Evolutionary conservation across 2,113 vertebrate species (phyloP).

Genomic region (Cricetomys ansorgei): DNA sequence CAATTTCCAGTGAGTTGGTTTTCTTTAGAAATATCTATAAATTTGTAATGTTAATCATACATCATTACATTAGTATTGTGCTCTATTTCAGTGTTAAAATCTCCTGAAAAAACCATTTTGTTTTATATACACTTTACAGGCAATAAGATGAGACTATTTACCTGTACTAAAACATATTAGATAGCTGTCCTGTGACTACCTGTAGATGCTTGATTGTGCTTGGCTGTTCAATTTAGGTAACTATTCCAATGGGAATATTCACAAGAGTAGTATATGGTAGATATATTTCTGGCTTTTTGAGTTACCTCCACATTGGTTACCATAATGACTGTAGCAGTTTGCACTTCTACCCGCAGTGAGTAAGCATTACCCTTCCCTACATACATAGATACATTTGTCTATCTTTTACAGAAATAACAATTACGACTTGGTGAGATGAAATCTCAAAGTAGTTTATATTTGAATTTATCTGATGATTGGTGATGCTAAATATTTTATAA

Average conservation of each 20-base stretch:
- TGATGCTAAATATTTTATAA: neutral
- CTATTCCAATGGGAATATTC: neutral
- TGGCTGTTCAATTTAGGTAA: neutral
- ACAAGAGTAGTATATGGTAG: too few species aligned
- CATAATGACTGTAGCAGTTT: neutral
- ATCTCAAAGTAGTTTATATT: neutral
- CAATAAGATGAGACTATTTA: neutral
- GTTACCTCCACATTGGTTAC: neutral
- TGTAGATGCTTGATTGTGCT: neutral
- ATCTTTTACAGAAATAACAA: neutral
- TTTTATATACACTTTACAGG: neutral
- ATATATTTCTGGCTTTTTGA: neutral
- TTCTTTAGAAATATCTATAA: neutral
- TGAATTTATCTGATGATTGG: neutral
- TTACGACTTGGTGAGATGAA: neutral
- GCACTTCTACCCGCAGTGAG: neutral
- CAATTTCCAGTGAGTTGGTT: neutral
- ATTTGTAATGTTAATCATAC: neutral
- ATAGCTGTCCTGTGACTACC: neutral
- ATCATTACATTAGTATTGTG: neutral
- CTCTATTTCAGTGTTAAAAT: neutral
- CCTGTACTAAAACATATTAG: neutral
- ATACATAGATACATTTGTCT: neutral
- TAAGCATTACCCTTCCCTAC: neutral
- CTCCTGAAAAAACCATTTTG: neutral